phyloP scores from a whole-genome alignment of 2,888 invertebrate genomes.

The Drosophila recens region DNA sequence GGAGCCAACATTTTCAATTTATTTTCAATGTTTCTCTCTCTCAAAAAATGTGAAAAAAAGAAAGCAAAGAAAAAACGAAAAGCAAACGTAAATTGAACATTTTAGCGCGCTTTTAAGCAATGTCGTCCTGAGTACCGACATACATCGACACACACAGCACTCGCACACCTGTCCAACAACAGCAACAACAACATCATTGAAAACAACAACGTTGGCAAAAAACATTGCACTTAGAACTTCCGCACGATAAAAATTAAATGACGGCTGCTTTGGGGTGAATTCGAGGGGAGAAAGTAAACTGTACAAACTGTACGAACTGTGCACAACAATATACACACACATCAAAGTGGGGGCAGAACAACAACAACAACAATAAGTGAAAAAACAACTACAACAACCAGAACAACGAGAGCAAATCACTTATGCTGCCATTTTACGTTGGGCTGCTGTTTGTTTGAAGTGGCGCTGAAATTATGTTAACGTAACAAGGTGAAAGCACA shows the following conservation, averaged over 20 bases:
- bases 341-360: slow-evolving; percentile 54
- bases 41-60: slow-evolving; percentile 15
- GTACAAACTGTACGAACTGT: slow-evolving; percentile 36
- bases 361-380: slow-evolving; percentile 9
- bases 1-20: slow-evolving; percentile 72
- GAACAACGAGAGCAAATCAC: slow-evolving; percentile 59
- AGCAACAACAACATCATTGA: slow-evolving; percentile 40
- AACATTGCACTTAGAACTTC: slow-evolving; percentile 80
- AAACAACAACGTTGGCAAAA: slow-evolving; percentile 30
- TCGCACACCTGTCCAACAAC: slow-evolving; percentile 65
- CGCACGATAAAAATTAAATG: slow-evolving; percentile 80
- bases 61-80: slow-evolving; percentile 24
- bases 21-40: slow-evolving; percentile 72
- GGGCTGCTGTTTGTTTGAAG: slow-evolving; percentile 66
- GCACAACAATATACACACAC: slow-evolving; percentile 62
- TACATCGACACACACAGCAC: slow-evolving; percentile 11
- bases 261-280: slow-evolving; percentile 58
- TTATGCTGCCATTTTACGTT: slow-evolving; percentile 71
- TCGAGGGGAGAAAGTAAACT: slow-evolving; percentile 15
- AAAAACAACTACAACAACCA: slow-evolving; percentile 2
- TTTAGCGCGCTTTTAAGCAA: slow-evolving; percentile 81
- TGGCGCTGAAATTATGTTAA: slow-evolving; percentile 78
- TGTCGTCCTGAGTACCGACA: slow-evolving; percentile 35
- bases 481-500: slow-evolving; percentile 81
- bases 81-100: slow-evolving; percentile 79